Evolutionary conservation across 2,888 invertebrate species (phyloP), one percentile per base, ranked within the genome.

Genomic region (Dolomedes plantarius): DNA sequence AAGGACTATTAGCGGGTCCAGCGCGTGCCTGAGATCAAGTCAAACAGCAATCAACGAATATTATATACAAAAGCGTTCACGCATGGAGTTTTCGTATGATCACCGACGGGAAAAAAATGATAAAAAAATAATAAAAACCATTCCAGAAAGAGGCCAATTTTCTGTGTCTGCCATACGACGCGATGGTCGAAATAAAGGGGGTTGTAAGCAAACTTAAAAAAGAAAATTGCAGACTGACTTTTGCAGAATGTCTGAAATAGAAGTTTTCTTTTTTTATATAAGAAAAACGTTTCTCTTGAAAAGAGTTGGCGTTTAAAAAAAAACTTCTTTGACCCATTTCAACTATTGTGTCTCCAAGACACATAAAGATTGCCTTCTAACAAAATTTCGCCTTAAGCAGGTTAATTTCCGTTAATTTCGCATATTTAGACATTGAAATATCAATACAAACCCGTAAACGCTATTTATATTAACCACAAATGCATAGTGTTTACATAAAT

Each of bases 61-160:
- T 62, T 65, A 31, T 39, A 56, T 56, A 29, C 68, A 75, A 76
- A 83, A 77, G 72, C 72, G 77, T 77, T 85, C 77, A 77, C 83
- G 83, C 77, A 62, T 85, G 83, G 67, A 62, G 27, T 50, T 39
- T 46, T 77, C 36, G n/a, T 28, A 41, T 73, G 83, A 85, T 72
- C 39, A 76, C 64, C 1, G 62, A 28, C 39, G 71, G 50, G 71
- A 62, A 72, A 72, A 79, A 78, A 64, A 23, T 32, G 23, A 19
- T 1, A 39, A 67, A 78, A 67, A 73, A 64, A 72, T 13, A 39
- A 72, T 16, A 67, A 67, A 27, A 67, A 32, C n/a, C 64, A 64
- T 64, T 23, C 6, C 23, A 31, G 41, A 46, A 71, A 39, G 69
- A 76, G 82, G 7, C 82, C 76, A 82, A 82, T 82, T 82, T 76